Conservation (phyloP, 2,797 vertebrate species). For the Salarias fasciatus region DNA sequence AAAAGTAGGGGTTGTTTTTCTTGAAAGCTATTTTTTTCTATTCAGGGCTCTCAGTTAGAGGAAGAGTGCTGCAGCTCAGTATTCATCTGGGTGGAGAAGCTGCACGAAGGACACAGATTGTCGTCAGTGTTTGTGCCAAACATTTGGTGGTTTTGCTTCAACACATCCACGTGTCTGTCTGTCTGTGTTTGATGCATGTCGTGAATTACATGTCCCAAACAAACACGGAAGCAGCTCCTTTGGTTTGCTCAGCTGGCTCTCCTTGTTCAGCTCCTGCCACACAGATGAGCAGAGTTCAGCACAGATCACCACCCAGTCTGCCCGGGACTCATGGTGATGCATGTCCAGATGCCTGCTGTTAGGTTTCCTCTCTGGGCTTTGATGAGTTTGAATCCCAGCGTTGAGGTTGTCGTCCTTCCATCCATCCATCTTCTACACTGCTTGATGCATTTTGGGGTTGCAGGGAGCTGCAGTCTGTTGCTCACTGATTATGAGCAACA, state of each 20-base stretch:
- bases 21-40: too few relatives aligned
- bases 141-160: constrained; percentile 41
- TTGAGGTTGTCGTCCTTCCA: too few relatives aligned
- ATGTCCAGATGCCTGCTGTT: too few relatives aligned
- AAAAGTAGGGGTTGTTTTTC: too few relatives aligned
- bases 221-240: constrained; percentile 34
- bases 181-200: constrained; percentile 9
- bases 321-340: too few relatives aligned
- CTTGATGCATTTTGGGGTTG: too few relatives aligned
- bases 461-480: too few relatives aligned
- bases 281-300: constrained; percentile 19
- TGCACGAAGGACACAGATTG: constrained; percentile 39
- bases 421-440: too few relatives aligned
- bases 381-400: too few relatives aligned
- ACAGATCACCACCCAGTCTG: too few relatives aligned
- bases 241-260: constrained; percentile 31
- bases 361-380: too few relatives aligned
- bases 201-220: constrained; percentile 32
- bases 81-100: constrained; percentile 39
- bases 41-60: not conserved
- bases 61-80: constrained; percentile 26
- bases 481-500: too few relatives aligned
- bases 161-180: constrained; percentile 20
- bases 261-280: constrained; percentile 11
- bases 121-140: constrained; percentile 42